These are phyloP conservation scores for Solen grandis DNA, from an alignment of 1,140 invertebrate species.

Conservation along the genomic window DNA sequence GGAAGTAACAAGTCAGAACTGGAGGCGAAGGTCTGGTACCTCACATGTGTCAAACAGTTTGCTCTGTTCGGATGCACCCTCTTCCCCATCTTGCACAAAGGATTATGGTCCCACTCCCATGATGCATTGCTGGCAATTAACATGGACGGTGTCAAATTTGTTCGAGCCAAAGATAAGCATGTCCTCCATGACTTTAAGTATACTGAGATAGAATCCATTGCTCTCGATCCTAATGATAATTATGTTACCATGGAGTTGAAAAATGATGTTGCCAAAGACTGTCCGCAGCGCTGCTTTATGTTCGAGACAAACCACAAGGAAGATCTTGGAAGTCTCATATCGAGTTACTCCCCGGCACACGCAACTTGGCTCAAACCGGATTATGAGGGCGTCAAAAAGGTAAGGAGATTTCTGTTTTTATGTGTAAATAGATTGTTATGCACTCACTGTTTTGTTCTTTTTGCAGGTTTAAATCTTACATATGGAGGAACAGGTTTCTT, in stretches of 20 bases:
- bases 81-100: slow-evolving; percentile 94
- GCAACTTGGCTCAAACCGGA: slow-evolving; percentile 93
- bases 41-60: slow-evolving; percentile 98
- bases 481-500: not conserved
- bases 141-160: slow-evolving; percentile 88
- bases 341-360: slow-evolving; percentile 92
- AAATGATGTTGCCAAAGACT: slow-evolving; percentile 85
- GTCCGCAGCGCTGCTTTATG: slow-evolving; percentile 92
- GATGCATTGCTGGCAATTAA: slow-evolving; percentile 92
- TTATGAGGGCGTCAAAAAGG: slow-evolving; percentile 85
- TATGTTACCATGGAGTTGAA: slow-evolving; percentile 91
- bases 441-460: too few relatives aligned
- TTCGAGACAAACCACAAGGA: slow-evolving; percentile 94
- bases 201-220: slow-evolving; percentile 83
- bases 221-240: slow-evolving; percentile 93
- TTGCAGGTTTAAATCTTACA: not conserved
- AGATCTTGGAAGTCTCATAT: slow-evolving; percentile 95
- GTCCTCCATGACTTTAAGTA: slow-evolving; percentile 77
- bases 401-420: too few relatives aligned
- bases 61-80: slow-evolving; percentile 96
- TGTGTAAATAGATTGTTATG: too few relatives aligned
- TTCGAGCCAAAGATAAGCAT: slow-evolving; percentile 74
- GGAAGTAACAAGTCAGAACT: slow-evolving; percentile 94
- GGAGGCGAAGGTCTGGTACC: slow-evolving; percentile 95
- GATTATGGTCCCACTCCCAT: slow-evolving; percentile 93